Conservation (phyloP, 2,113 vertebrate genomes). For the Girardinichthys multiradiatus region DNA sequence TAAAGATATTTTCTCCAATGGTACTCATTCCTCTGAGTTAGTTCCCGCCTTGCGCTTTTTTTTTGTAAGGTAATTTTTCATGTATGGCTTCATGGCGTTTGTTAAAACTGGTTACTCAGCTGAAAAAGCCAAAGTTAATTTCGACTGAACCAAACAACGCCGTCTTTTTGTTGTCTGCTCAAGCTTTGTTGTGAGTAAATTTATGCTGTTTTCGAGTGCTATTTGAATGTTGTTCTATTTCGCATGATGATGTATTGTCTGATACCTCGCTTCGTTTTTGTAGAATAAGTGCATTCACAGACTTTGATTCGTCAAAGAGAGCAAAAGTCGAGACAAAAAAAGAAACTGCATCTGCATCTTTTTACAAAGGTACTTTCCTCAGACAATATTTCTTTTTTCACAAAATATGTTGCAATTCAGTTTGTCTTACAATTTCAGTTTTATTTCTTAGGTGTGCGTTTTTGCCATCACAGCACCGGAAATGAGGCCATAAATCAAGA, state of each 20-base stretch:
- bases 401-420: neutral
- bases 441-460: slow-evolving; percentile 10
- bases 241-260: neutral
- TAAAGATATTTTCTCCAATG: too few relatives aligned
- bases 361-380: slow-evolving; percentile 30
- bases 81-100: slow-evolving; percentile 46
- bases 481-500: slow-evolving; percentile 33
- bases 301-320: slow-evolving; percentile 67
- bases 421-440: neutral
- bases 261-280: neutral
- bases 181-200: slow-evolving; percentile 72
- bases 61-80: neutral
- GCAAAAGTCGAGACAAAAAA: slow-evolving; percentile 32
- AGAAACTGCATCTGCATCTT: neutral
- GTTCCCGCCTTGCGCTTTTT: neutral
- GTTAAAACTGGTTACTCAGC: slow-evolving; percentile 18
- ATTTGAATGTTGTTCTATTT: neutral
- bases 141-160: slow-evolving; percentile 32
- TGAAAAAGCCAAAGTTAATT: slow-evolving; percentile 39
- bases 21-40: too few relatives aligned
- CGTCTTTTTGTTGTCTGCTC: slow-evolving; percentile 46
- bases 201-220: neutral
- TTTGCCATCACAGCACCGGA: neutral
- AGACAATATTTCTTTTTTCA: neutral
- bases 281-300: slow-evolving; percentile 66